Evolutionary conservation across 1,140 invertebrate genomes (phyloP).

Genomic region (Drosophila arawakana): DNA sequence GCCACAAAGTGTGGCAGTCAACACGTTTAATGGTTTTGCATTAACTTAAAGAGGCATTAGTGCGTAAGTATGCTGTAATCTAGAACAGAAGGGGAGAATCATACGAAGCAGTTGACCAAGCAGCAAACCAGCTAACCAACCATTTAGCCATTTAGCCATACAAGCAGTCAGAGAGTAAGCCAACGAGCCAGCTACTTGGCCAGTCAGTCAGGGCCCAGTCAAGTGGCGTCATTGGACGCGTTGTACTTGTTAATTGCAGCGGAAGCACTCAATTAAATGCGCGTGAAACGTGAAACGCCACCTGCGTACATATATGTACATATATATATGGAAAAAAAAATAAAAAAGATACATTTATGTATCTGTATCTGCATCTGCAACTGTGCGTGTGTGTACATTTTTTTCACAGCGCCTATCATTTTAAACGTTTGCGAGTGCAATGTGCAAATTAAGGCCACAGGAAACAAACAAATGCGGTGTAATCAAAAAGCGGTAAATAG

Average conservation of each 20-base stretch:
- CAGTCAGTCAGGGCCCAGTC: slow-evolving; percentile 37
- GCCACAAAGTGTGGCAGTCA: slow-evolving; percentile 75
- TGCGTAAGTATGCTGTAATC: slow-evolving; percentile 77
- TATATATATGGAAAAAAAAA: background rate
- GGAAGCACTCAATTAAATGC: slow-evolving; percentile 83
- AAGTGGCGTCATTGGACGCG: slow-evolving; percentile 61
- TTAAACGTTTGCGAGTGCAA: slow-evolving; percentile 45
- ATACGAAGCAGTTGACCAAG: slow-evolving; percentile 23
- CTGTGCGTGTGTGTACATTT: slow-evolving; percentile 2
- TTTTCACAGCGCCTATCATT: slow-evolving; percentile 49
- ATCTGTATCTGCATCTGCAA: background rate
- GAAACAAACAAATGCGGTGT: slow-evolving; percentile 81
- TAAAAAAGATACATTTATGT: background rate
- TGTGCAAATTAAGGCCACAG: slow-evolving; percentile 77
- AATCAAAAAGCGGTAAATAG: slow-evolving; percentile 80
- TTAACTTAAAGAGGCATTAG: slow-evolving; percentile 76
- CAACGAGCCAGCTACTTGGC: slow-evolving; percentile 39
- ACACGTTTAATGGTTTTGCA: slow-evolving; percentile 76
- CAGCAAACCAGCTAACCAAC: slow-evolving; percentile 32
- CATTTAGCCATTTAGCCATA: background rate
- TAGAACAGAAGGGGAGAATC: slow-evolving; percentile 48
- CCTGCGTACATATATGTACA: slow-evolving; percentile 48
- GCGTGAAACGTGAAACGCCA: slow-evolving; percentile 79
- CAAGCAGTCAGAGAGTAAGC: slow-evolving; percentile 1
- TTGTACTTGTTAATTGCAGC: slow-evolving; percentile 82